These are phyloP conservation scores for Gephyroberyx darwinii DNA, from an alignment of 2,797 vertebrate species.

Conservation along the genomic window DNA sequence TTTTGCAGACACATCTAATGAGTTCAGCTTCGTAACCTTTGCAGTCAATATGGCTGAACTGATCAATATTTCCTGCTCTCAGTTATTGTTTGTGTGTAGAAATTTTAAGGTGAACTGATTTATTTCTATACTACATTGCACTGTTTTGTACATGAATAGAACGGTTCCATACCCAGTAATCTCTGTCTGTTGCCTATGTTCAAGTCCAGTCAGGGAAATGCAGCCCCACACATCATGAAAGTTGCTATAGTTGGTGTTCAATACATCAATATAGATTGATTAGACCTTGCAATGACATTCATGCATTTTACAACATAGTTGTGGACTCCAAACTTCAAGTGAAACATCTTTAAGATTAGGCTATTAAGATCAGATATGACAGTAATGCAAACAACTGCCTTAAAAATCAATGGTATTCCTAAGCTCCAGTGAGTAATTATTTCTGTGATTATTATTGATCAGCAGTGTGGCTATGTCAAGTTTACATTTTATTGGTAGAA, in stretches of 20 bases:
- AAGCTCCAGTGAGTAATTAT: conserved; percentile 82
- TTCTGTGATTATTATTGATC: conserved; percentile 86
- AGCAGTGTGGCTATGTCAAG: conserved; percentile 63
- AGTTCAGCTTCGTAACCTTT: no score
- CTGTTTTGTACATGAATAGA: background rate
- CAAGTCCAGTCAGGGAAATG: conserved; percentile 31
- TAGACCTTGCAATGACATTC: conserved; percentile 81
- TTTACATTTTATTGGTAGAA: conserved; percentile 71
- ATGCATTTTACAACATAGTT: conserved; percentile 62
- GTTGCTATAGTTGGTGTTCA: conserved; percentile 50
- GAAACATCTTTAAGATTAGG: conserved; percentile 73
- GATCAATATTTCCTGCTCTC: conserved; percentile 43
- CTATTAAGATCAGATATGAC: conserved; percentile 82
- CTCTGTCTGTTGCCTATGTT: conserved; percentile 21
- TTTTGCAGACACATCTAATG: conserved; percentile 21
- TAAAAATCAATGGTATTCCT: conserved; percentile 81
- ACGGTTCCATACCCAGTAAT: background rate
- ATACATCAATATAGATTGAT: conserved; percentile 63
- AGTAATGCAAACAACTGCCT: conserved; percentile 81
- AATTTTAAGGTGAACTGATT: background rate
- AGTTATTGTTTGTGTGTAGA: background rate
- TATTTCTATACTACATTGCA: background rate
- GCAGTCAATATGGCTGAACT: conserved; percentile 1
- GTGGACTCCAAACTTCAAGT: conserved; percentile 74
- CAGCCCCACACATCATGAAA: conserved; percentile 50